Percentiles rank a stretch among this genome's conserved stretches.
Conservation (phyloP, 2,888 invertebrate species). For the Ennomos quercinarius region DNA sequence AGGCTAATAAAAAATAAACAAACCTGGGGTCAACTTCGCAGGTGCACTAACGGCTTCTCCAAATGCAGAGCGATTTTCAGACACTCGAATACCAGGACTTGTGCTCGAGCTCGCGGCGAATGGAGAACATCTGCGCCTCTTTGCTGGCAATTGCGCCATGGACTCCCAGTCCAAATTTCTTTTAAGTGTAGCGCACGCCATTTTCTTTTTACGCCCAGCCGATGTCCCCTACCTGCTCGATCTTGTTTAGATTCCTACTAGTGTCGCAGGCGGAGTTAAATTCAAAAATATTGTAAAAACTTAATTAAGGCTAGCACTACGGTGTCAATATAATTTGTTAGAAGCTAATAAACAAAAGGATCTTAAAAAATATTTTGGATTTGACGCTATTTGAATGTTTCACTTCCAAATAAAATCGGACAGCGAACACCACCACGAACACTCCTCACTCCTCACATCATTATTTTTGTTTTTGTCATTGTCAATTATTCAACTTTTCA, state of each 20-base stretch:
- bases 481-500: background rate
- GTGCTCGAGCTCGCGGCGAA: constrained; percentile 88
- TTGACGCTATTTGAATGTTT: constrained; percentile 56
- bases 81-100: constrained; percentile 80
- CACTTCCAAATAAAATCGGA: constrained; percentile 69
- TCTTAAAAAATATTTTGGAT: constrained; percentile 71
- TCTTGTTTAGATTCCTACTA: constrained; percentile 60
- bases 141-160: constrained; percentile 94
- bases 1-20: constrained; percentile 71
- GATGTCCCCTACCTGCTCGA: constrained; percentile 74
- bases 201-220: constrained; percentile 89
- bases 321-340: constrained; percentile 57
- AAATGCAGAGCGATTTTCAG: constrained; percentile 90
- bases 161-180: constrained; percentile 98
- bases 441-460: constrained; percentile 64
- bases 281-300: constrained; percentile 67
- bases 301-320: constrained; percentile 58
- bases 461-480: constrained; percentile 42
- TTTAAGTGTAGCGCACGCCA: constrained; percentile 99
- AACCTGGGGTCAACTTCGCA: constrained; percentile 95
- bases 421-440: constrained; percentile 50
- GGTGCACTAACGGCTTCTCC: constrained; percentile 91
- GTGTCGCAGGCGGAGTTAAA: constrained; percentile 62
- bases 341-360: constrained; percentile 62
- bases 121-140: constrained; percentile 96